Evolutionary conservation across 2,113 vertebrate species (phyloP).

Genomic region (Alouatta palliata): DNA sequence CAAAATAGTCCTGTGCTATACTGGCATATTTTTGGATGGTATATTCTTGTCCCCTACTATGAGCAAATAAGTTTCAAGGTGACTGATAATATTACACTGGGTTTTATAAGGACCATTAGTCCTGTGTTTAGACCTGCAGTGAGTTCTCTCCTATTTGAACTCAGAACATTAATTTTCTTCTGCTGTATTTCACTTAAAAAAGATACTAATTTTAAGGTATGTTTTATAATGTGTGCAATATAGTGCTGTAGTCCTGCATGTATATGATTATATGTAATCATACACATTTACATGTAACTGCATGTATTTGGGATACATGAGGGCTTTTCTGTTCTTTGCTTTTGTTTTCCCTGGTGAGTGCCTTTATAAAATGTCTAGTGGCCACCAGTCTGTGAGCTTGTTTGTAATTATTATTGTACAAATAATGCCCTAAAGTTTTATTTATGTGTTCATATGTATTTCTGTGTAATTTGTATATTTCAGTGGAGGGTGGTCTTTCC

Average conservation of each 20-base stretch:
- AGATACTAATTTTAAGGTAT: background rate
- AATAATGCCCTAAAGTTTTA: background rate
- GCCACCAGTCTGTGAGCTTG: background rate
- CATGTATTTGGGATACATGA: background rate
- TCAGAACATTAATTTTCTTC: background rate
- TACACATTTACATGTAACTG: background rate
- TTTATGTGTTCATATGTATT: background rate
- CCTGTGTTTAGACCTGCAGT: background rate
- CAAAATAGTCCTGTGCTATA: background rate
- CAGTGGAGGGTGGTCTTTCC: background rate
- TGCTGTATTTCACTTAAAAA: background rate
- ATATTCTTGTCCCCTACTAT: background rate
- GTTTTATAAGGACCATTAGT: background rate
- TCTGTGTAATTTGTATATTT: background rate
- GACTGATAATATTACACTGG: background rate
- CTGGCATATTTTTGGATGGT: background rate
- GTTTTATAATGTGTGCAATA: background rate
- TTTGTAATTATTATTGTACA: background rate
- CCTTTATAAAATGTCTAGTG: background rate
- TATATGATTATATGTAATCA: background rate
- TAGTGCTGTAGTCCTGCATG: background rate
- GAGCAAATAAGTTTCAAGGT: background rate
- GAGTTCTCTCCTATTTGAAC: background rate
- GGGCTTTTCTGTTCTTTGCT: background rate
- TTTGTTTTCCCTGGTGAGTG: background rate